These are phyloP conservation scores for Vipera ursinii DNA, from an alignment of 2,797 vertebrate genomes.

Conservation along the genomic window DNA sequence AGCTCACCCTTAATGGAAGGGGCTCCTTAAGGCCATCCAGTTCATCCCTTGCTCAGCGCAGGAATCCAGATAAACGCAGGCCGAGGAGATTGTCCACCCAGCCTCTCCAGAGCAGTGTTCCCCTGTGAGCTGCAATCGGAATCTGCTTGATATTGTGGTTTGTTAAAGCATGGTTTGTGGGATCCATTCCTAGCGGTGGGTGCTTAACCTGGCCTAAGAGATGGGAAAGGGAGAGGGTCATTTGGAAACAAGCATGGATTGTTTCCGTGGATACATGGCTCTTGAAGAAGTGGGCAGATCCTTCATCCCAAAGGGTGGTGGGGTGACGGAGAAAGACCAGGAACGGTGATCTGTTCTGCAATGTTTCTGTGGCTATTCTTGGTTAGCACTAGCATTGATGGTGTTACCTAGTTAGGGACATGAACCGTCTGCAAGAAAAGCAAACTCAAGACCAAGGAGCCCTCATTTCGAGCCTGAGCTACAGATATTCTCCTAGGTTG, in stretches of 20 bases:
- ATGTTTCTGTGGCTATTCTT: not conserved
- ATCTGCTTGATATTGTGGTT: not conserved
- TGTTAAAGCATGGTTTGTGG: not conserved
- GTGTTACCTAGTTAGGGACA: too few species aligned
- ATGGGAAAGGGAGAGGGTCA: not conserved
- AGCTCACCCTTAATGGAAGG: not conserved
- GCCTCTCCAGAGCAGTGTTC: not conserved
- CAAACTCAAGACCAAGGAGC: too few species aligned
- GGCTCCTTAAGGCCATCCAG: not conserved
- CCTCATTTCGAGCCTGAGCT: too few species aligned
- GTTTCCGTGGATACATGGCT: not conserved
- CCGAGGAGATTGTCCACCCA: not conserved
- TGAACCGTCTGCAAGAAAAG: too few species aligned
- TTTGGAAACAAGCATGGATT: not conserved
- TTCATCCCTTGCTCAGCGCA: not conserved
- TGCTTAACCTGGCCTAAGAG: not conserved
- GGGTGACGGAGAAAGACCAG: too few species aligned
- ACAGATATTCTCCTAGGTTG: not conserved
- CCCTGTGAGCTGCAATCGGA: not conserved
- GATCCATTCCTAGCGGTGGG: not conserved
- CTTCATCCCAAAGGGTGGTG: not conserved
- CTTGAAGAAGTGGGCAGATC: too few species aligned
- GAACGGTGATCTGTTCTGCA: not conserved
- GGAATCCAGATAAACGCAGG: not conserved
- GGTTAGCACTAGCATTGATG: not conserved